These are phyloP conservation scores for Plectrocnemia conspersa DNA, from an alignment of 1,140 invertebrate genomes.

Conservation along the genomic window DNA sequence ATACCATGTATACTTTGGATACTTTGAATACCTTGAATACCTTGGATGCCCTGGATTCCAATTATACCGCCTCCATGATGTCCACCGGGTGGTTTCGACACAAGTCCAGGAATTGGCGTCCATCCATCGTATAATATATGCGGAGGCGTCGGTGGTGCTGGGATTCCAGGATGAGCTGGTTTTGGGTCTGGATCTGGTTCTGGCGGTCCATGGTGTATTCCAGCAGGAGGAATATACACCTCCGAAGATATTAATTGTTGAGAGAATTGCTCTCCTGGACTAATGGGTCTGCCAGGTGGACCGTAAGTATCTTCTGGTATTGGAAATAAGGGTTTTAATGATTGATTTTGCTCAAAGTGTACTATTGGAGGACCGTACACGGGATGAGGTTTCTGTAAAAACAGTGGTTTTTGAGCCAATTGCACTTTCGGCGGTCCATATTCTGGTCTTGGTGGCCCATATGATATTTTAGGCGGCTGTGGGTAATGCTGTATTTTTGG, in stretches of 20 bases:
- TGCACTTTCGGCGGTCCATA: conserved; percentile 43
- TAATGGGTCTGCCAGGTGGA: conserved; percentile 43
- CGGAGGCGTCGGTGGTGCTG: conserved; percentile 66
- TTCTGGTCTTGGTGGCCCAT: conserved; percentile 41
- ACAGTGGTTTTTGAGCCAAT: conserved; percentile 36
- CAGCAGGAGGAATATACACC: conserved; percentile 45
- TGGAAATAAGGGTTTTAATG: conserved; percentile 49
- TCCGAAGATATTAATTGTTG: conserved; percentile 31
- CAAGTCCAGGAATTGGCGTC: conserved; percentile 68
- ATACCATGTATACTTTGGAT: not conserved
- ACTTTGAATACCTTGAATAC: conserved; percentile 1
- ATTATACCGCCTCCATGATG: conserved; percentile 1
- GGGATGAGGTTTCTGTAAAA: conserved; percentile 41
- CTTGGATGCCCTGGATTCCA: not conserved
- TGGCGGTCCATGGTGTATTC: conserved; percentile 52
- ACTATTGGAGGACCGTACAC: conserved; percentile 51
- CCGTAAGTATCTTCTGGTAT: conserved; percentile 48
- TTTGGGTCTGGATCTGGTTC: conserved; percentile 50
- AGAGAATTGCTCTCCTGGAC: conserved; percentile 36
- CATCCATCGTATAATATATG: conserved; percentile 77
- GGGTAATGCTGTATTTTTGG: conserved; percentile 43
- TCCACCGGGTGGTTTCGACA: conserved; percentile 40
- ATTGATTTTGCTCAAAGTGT: conserved; percentile 45
- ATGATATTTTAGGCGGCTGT: no score
- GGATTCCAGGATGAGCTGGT: conserved; percentile 60